Evolutionary conservation across 2,797 vertebrate species (phyloP), one percentile per base, ranked within the genome.

Genomic region (Botia almorhae): DNA sequence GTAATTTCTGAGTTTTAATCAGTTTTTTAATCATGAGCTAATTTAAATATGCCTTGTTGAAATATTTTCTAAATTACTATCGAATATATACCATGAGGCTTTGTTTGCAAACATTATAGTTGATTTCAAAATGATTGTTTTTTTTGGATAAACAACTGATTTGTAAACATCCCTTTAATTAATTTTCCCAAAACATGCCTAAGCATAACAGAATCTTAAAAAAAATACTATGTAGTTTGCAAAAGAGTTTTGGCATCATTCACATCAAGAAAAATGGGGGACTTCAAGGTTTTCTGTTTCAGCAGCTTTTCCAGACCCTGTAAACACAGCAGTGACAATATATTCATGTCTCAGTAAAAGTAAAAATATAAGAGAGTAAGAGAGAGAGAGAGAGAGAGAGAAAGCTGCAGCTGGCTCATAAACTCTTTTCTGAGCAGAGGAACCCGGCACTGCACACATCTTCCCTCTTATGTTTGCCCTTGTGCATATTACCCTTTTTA

Each of bases 251-350:
- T 84, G 33, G 86, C 85, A 67, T 7, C 82, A 16, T 85, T 87
- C 80, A 92, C 88, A 0, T 97, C 92, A 0, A 99, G 92, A 53
- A 96, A 69, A 80, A 96, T 90, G 0, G 94, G 95, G 6, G 94
- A 93, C 43, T 58, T 78, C 77, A 98, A 81, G 0, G 86, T 92
- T 73, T 71, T 94, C 73, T 92, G 93, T 85, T 82, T 92, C 89
- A 98, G 88, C 80, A 95, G 89, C 0, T 5, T 71, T 75, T 96
- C 96, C 78, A 99, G 90, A 11, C 93, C 97, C 97, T 98, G 85
- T 12, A 76, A 79, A 83, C 64, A 77, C 56, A 78, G 69, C 10
- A 78, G 29, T 16, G 53, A 36, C 36, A 58, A 67, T 67, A 69
- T 36, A 16, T 63, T 1, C 19, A 10, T 26, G n/a, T n/a, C 8